Percentiles rank a stretch among this genome's conserved stretches.
phyloP scores from a whole-genome alignment of 2,888 invertebrate species.

The Lampropteryx suffumata region DNA sequence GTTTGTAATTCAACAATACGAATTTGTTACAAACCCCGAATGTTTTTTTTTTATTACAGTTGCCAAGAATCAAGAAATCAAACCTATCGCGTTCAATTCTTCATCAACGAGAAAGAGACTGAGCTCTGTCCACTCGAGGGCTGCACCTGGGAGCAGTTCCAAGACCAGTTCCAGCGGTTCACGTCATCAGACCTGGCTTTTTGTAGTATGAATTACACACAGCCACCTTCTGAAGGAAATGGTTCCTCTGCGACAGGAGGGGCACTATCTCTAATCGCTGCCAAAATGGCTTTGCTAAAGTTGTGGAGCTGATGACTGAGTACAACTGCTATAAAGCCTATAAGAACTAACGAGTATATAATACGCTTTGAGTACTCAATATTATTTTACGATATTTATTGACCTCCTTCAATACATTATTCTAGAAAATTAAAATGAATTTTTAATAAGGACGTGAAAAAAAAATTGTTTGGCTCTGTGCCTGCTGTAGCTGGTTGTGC shows the following conservation, averaged over 20 bases:
- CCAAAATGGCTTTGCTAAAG: conserved; percentile 2
- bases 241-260: neutral
- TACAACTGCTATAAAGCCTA: too few relatives aligned
- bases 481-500: too few relatives aligned
- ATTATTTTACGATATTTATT: too few relatives aligned
- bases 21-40: too few relatives aligned
- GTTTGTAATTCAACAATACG: too few relatives aligned
- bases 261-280: neutral
- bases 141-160: conserved; percentile 65
- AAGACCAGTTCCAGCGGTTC: conserved; percentile 52
- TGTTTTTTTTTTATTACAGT: conserved; percentile 41
- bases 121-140: conserved; percentile 59
- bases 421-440: too few relatives aligned
- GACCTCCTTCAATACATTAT: too few relatives aligned
- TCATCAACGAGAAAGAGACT: conserved; percentile 60
- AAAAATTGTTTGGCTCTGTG: too few relatives aligned
- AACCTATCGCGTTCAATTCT: conserved; percentile 56
- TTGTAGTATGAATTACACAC: conserved; percentile 48
- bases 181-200: conserved; percentile 51
- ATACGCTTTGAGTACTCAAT: too few relatives aligned
- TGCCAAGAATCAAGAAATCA: conserved; percentile 46
- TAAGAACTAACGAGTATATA: neutral
- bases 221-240: neutral
- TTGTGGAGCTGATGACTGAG: neutral
- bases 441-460: too few relatives aligned